Conservation (phyloP, 2,888 invertebrate genomes). For the Herminia tarsipennalis region DNA sequence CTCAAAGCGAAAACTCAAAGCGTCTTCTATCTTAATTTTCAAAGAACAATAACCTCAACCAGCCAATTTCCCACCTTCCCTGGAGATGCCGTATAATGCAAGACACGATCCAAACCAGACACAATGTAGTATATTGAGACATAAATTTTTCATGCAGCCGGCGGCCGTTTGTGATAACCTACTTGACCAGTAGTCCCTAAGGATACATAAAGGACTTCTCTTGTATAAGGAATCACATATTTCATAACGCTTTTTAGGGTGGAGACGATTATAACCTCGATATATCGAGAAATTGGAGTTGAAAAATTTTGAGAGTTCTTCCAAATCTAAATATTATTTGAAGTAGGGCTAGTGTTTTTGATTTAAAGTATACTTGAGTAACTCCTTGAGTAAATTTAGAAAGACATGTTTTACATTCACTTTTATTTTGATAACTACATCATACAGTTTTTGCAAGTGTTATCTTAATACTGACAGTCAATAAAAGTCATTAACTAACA, state of each 20-base stretch:
- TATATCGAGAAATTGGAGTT: slow-evolving; percentile 23
- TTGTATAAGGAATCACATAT: slow-evolving; percentile 84
- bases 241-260: slow-evolving; percentile 74
- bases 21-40: too few species aligned
- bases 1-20: too few species aligned
- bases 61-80: slow-evolving; percentile 48
- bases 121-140: slow-evolving; percentile 78
- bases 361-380: too few species aligned
- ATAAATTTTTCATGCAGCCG: slow-evolving; percentile 84
- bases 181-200: slow-evolving; percentile 81
- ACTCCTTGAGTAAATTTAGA: too few species aligned
- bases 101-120: slow-evolving; percentile 65
- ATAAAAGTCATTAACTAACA: too few species aligned
- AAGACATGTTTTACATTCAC: too few species aligned
- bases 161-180: slow-evolving; percentile 82
- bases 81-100: slow-evolving; percentile 64
- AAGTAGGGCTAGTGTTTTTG: neutral
- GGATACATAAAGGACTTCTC: slow-evolving; percentile 85
- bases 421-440: too few species aligned
- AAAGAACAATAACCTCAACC: slow-evolving; percentile 12
- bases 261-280: slow-evolving; percentile 36
- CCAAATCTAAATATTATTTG: neutral
- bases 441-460: too few species aligned
- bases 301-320: neutral
- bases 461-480: too few species aligned